phyloP scores from a whole-genome alignment of 2,797 vertebrate species.

The Dendrocincla fuliginosa region DNA sequence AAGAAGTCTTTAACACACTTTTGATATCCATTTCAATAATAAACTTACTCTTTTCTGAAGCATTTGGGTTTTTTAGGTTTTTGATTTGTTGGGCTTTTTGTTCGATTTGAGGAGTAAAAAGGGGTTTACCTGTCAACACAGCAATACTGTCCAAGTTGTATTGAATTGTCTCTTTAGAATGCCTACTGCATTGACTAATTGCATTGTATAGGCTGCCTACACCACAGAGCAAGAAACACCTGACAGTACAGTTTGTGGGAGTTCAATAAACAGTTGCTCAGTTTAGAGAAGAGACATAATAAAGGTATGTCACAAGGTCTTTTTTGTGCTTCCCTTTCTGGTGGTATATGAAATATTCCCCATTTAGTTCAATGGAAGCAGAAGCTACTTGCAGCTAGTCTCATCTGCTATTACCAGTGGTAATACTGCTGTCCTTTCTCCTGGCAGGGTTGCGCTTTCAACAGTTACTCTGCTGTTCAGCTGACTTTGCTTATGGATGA shows the following conservation, averaged over 20 bases:
- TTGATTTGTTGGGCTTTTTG: background rate
- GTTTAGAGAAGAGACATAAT: background rate
- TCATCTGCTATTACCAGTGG: background rate
- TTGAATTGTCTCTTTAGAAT: background rate
- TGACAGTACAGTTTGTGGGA: background rate
- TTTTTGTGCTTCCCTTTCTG: background rate
- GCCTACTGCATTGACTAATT: background rate
- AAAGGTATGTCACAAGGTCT: fast-evolving
- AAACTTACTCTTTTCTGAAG: background rate
- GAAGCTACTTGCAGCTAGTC: background rate
- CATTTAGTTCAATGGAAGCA: background rate
- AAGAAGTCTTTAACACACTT: background rate
- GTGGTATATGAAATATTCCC: background rate
- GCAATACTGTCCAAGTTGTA: background rate
- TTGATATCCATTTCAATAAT: background rate
- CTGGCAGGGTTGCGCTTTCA: background rate
- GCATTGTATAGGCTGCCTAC: background rate
- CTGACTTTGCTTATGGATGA: background rate
- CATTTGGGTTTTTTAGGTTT: fast-evolving
- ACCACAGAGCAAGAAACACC: background rate
- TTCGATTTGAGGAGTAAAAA: background rate
- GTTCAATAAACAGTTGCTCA: background rate
- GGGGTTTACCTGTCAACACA: background rate
- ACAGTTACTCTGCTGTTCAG: background rate
- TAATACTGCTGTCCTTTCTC: background rate